These are phyloP conservation scores for Lumbricus terrestris DNA, from an alignment of 2,888 invertebrate species.

Conservation along the genomic window DNA sequence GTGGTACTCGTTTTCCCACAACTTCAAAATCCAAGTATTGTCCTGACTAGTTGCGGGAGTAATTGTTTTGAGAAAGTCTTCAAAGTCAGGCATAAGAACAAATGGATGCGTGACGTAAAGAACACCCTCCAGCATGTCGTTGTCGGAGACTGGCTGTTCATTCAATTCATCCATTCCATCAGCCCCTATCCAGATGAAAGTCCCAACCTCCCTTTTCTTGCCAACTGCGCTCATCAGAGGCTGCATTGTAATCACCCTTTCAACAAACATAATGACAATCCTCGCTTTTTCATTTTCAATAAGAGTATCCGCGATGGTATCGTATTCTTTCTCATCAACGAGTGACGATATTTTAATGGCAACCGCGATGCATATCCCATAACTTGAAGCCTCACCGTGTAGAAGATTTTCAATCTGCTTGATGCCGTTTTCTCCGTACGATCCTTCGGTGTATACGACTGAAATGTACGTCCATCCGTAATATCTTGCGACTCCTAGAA, in stretches of 20 bases:
- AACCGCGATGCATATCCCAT: conserved; percentile 26
- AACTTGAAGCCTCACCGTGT: not conserved
- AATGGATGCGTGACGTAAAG: conserved; percentile 6
- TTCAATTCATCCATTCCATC: conserved; percentile 23
- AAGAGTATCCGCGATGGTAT: not conserved
- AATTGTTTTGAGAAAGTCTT: not conserved
- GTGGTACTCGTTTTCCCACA: conserved; percentile 18
- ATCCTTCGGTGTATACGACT: conserved; percentile 71
- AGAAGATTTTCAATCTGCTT: conserved; percentile 32
- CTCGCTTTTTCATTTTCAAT: conserved; percentile 14
- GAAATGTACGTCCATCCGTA: conserved; percentile 76
- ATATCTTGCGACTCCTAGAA: conserved; percentile 42
- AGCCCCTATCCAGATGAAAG: conserved; percentile 21
- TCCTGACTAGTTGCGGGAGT: not conserved
- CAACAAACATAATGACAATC: conserved; percentile 26
- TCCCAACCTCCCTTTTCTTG: not conserved
- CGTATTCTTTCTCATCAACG: not conserved
- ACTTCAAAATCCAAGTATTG: conserved; percentile 11
- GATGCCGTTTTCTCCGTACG: conserved; percentile 44
- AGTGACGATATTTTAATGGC: not conserved
- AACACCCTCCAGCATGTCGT: conserved; percentile 22
- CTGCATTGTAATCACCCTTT: not conserved
- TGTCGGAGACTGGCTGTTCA: conserved; percentile 23
- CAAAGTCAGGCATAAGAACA: not conserved
- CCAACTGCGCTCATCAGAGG: not conserved